Evolutionary conservation across 2,888 invertebrate genomes (phyloP).

Genomic region (Oscheius sp.): DNA sequence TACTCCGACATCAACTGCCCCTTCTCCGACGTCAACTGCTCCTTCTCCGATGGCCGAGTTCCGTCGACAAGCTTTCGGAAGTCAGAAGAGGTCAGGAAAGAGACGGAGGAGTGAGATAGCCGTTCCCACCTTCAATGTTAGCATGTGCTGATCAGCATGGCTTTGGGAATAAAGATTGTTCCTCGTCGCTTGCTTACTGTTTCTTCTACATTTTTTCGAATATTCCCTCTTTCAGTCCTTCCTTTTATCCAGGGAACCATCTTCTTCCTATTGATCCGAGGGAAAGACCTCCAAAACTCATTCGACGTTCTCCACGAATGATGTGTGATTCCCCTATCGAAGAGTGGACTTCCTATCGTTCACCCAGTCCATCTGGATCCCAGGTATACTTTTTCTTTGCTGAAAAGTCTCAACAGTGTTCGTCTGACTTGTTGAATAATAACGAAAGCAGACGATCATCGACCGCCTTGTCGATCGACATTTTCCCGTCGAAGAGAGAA

Average conservation of each 20-base stretch:
- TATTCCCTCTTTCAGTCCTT: background rate
- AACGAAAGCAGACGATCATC: conserved; percentile 21
- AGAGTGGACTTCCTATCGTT: conserved; percentile 18
- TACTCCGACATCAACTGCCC: conserved; percentile 18
- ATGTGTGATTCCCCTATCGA: conserved; percentile 1
- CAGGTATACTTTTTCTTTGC: background rate
- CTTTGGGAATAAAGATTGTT: conserved; percentile 16
- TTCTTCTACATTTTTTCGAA: background rate
- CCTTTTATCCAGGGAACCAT: conserved; percentile 6
- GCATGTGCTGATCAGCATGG: conserved; percentile 43
- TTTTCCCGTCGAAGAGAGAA: background rate
- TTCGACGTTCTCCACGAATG: background rate
- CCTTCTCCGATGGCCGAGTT: conserved; percentile 34
- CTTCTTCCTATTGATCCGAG: conserved; percentile 13
- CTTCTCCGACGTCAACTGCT: background rate
- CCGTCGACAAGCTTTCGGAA: conserved; percentile 42
- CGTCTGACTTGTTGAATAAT: conserved; percentile 20
- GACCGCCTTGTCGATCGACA: background rate
- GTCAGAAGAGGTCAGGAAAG: conserved; percentile 36
- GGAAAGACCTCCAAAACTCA: conserved; percentile 8
- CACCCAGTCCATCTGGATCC: conserved; percentile 1
- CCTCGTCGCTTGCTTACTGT: background rate
- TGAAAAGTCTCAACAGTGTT: background rate
- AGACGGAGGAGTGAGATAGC: conserved; percentile 45
- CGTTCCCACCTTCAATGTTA: conserved; percentile 48